phyloP scores from a whole-genome alignment of 2,113 vertebrate species.

The Chrysemys picta region DNA sequence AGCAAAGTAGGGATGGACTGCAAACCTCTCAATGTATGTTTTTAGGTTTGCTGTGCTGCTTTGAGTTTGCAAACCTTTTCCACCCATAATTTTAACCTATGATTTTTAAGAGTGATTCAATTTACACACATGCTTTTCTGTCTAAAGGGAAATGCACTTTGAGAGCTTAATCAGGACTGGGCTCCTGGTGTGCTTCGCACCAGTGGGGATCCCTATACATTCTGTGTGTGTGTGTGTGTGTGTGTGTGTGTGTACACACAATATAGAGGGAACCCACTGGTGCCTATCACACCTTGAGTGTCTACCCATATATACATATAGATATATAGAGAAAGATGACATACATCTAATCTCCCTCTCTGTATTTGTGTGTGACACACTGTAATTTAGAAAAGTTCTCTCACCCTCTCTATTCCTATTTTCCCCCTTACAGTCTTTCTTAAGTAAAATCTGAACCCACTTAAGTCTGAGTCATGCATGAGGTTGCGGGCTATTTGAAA shows the following conservation, averaged over 20 bases:
- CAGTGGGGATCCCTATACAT: not conserved
- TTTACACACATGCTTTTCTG: not conserved
- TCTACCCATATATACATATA: not conserved
- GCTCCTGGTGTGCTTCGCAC: not conserved
- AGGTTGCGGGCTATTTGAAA: fast-evolving
- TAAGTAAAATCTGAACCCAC: fast-evolving
- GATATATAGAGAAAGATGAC: not conserved
- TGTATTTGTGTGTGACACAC: fast-evolving
- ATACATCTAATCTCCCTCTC: not conserved
- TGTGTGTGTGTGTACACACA: not conserved
- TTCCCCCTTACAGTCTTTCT: not conserved
- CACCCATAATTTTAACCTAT: not conserved
- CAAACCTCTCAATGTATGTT: not conserved
- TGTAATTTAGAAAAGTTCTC: not conserved
- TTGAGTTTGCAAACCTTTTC: not conserved
- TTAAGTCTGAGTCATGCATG: fast-evolving
- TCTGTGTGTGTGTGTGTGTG: not conserved
- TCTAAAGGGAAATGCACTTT: not conserved
- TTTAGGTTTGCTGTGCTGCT: not conserved
- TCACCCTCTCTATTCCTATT: not conserved
- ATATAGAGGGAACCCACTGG: not conserved
- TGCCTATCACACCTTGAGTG: not conserved
- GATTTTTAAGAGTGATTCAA: not conserved
- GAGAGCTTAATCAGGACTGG: not conserved
- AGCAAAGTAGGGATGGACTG: not conserved